Percentiles rank a stretch among this genome's conserved stretches.
Evolutionary conservation across 2,113 vertebrate species (phyloP).

Genomic region (Laterallus jamaicensis): DNA sequence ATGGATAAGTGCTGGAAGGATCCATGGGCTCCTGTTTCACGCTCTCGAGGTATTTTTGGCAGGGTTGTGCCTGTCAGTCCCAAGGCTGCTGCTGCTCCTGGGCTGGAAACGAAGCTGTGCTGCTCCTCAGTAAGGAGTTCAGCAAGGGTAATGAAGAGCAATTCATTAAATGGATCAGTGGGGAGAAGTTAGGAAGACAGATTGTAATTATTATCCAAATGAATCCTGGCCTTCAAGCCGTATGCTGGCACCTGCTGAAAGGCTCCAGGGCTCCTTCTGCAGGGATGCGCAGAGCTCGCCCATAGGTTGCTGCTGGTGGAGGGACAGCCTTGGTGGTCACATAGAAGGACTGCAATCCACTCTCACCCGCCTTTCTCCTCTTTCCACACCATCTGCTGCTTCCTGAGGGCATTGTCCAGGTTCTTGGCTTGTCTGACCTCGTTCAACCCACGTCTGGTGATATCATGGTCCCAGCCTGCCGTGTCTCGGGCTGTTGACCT

Average conservation of each 20-base stretch:
- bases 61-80: background rate
- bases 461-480: background rate
- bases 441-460: background rate
- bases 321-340: background rate
- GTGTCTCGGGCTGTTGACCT: rapidly evolving
- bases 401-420: background rate
- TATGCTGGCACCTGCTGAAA: background rate
- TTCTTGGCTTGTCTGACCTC: background rate
- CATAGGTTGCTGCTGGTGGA: background rate
- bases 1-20: background rate
- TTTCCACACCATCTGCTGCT: background rate
- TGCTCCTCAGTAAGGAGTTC: background rate
- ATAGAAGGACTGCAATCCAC: background rate
- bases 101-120: background rate
- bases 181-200: slow-evolving; percentile 15
- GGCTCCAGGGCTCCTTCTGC: background rate
- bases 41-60: background rate
- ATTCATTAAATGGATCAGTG: background rate
- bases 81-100: background rate
- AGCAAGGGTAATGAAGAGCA: background rate
- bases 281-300: background rate
- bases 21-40: background rate
- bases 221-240: background rate
- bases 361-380: background rate
- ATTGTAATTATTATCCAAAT: slow-evolving; percentile 32